Conservation (phyloP, 2,888 invertebrate genomes). For the Tupiocoris notatus region DNA sequence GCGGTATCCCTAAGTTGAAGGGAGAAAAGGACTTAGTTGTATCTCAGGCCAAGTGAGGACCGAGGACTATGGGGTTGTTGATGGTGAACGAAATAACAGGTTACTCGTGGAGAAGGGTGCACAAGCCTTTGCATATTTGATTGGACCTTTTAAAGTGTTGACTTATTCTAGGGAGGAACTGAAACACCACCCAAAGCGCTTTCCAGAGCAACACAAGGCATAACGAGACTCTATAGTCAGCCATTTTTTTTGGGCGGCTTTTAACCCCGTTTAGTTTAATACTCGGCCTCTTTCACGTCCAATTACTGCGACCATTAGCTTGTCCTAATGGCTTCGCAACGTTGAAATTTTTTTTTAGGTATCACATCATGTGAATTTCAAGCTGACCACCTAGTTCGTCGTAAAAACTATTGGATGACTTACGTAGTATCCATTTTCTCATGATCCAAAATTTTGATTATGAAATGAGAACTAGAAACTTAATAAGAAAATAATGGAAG, state of each 20-base stretch:
- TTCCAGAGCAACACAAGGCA: too few species aligned
- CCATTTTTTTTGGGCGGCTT: background rate
- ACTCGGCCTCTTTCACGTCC: background rate
- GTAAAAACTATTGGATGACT: too few species aligned
- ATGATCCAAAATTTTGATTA: too few species aligned
- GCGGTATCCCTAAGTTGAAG: background rate
- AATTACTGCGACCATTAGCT: background rate
- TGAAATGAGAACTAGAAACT: too few species aligned
- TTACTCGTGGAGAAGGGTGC: background rate
- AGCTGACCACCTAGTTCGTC: too few species aligned
- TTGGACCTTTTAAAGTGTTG: conserved; percentile 32
- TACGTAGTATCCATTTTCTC: too few species aligned
- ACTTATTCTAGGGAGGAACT: conserved; percentile 13
- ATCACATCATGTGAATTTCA: too few species aligned
- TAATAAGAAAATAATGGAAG: too few species aligned
- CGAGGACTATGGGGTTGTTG: background rate
- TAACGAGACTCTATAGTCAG: too few species aligned
- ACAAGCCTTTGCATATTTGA: conserved; percentile 13
- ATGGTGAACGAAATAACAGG: background rate
- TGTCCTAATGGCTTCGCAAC: too few species aligned
- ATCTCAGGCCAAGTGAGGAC: background rate
- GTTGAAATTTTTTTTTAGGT: too few species aligned
- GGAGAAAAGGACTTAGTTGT: background rate
- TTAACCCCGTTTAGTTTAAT: background rate
- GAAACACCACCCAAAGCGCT: too few species aligned